Evolutionary conservation across 2,113 vertebrate genomes (phyloP).

Genomic region (Siphamia tubifer): DNA sequence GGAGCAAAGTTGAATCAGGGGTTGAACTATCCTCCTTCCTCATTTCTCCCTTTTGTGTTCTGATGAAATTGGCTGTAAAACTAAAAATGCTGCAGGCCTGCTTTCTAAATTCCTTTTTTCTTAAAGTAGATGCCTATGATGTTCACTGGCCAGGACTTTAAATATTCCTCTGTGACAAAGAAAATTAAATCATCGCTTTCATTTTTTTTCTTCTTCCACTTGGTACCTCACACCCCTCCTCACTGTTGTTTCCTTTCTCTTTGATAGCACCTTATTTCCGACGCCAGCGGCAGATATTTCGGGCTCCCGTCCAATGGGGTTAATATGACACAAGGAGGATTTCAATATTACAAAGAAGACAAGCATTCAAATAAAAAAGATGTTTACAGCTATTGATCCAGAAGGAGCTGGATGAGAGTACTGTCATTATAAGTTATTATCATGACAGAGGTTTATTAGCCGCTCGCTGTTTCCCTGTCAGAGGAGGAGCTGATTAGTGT

Average conservation of each 20-base stretch:
- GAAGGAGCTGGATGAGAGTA: slow-evolving; percentile 17
- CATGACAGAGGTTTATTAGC: slow-evolving; percentile 31
- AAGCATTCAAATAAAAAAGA: slow-evolving; percentile 25
- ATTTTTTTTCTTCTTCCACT: not conserved
- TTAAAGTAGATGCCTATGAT: slow-evolving; percentile 1
- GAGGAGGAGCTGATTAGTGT: not conserved
- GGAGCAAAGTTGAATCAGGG: slow-evolving; percentile 23
- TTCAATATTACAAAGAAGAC: slow-evolving; percentile 21
- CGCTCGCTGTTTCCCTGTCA: slow-evolving; percentile 3
- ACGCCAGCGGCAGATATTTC: slow-evolving; percentile 31
- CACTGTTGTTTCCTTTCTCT: slow-evolving; percentile 3
- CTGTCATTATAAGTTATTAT: slow-evolving; percentile 10
- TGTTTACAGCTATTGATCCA: slow-evolving; percentile 45
- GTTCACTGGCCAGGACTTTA: slow-evolving; percentile 43
- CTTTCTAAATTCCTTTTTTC: not conserved
- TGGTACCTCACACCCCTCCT: not conserved
- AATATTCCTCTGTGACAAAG: slow-evolving; percentile 46
- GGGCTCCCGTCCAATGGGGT: slow-evolving; percentile 15
- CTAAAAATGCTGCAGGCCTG: slow-evolving; percentile 19
- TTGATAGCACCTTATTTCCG: slow-evolving; percentile 38
- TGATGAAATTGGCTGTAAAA: slow-evolving; percentile 65
- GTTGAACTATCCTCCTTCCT: slow-evolving; percentile 15
- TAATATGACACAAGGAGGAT: slow-evolving; percentile 36
- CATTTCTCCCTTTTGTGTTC: slow-evolving; percentile 12
- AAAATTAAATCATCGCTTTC: slow-evolving; percentile 64